Evolutionary conservation across 1,140 invertebrate genomes (phyloP), one percentile per base, ranked within the genome.

Genomic region (Oscheius sp.): DNA sequence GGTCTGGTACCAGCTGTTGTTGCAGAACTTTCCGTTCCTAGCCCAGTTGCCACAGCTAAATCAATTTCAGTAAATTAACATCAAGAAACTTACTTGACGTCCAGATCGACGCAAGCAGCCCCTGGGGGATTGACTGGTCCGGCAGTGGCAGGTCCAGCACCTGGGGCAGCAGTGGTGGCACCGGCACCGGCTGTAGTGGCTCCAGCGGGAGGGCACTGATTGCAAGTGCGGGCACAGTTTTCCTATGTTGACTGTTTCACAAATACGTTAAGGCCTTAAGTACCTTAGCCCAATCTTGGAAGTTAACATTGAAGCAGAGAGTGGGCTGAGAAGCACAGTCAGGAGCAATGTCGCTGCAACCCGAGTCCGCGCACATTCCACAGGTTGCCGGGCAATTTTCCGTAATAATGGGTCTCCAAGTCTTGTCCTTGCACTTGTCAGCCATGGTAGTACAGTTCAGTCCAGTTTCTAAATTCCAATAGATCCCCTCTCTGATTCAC

Each of bases 361-460:
- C 70, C 18, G 61, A 61, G 31, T 1, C 28, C n/a, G 66, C 32
- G 66, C 70, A 73, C 20, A 73, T 65, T 15, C 70, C 70, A 62
- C 70, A 73, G 35, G 42, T 31, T 59, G 64, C 66, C 0, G 70
- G 70, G 26, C 70, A 73, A 34, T 73, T 49, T 15, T 65, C 32
- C 0, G 46, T 49, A 18, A 73, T 42, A 2, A 65, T 18, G 13
- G 55, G 42, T 20, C 62, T 23, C 70, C 70, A 73, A 31, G 64
- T 38, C 1, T 61, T 32, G 58, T 62, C 58, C 35, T 66, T 55
- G 23, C 70, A 73, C 70, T 65, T 73, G 42, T 38, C 45, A n/a
- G n/a, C 66, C 23, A 73, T 63, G 2, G 42, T 1, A 0, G 32
- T 52, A 26, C 70, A 73, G 10, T 73, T 73, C 7, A 73, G 64